Conservation (phyloP, 2,113 vertebrate species). For the Hemicordylus capensis region DNA sequence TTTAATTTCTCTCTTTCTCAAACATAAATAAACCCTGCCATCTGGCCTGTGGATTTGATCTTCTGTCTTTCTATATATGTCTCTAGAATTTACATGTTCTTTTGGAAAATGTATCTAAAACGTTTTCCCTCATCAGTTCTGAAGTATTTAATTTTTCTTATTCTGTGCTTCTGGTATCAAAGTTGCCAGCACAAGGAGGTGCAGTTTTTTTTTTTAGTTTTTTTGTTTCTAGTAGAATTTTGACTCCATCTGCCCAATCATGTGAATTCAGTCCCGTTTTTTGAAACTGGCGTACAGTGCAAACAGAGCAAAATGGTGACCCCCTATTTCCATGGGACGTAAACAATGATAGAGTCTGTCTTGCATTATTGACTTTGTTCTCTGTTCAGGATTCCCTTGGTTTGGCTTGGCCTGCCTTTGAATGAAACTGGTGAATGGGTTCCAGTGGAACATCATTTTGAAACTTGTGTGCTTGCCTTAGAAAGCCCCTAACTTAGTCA, state of each 20-base stretch:
- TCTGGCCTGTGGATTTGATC: not conserved
- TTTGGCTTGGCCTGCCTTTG: not conserved
- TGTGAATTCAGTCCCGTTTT: not conserved
- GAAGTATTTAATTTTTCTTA: not conserved
- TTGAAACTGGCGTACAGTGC: not conserved
- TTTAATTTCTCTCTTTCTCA: conserved; percentile 5
- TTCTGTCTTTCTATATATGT: conserved; percentile 13
- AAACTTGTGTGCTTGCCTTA: not conserved
- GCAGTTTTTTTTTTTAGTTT: rapidly evolving
- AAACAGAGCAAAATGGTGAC: not conserved
- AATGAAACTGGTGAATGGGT: too few species aligned
- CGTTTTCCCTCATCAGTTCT: too few species aligned
- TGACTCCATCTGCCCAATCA: rapidly evolving
- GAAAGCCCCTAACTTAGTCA: not conserved
- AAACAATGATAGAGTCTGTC: not conserved
- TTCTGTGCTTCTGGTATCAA: not conserved
- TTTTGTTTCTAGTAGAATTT: rapidly evolving
- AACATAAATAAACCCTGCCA: not conserved
- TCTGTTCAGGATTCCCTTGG: not conserved
- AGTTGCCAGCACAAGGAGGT: rapidly evolving
- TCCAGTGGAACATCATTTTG: not conserved
- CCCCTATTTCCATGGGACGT: not conserved
- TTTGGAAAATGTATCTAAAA: not conserved
- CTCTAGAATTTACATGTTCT: not conserved
- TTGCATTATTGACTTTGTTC: not conserved